Base-by-base conservation (phyloP, 2,113 vertebrate genomes). In the Thryonomys swinderianus region DNA sequence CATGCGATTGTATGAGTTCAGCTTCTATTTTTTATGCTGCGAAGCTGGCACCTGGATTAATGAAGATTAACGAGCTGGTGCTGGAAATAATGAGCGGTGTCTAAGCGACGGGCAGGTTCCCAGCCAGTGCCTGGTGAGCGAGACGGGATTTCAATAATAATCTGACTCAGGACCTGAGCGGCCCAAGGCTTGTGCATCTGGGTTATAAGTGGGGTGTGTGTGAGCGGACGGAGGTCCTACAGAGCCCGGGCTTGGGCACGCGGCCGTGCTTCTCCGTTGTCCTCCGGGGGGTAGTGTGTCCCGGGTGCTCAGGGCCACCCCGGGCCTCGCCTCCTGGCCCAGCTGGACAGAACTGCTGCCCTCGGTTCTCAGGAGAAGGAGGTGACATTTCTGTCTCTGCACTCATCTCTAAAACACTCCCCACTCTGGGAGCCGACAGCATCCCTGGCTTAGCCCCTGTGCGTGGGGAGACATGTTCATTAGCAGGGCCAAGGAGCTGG, bases 1-100 rank as follows among this genome's bases (percentile, higher is more conserved):
- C 62, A 78, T 64, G 18, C 64, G 55, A 27, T 74, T 83, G 61
- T 40, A n/a, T 73, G 84, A 21, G 9, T 32, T 59, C 76, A 66
- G n/a, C 85, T 2, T 42, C 73, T 81, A 48, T 66, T 91, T 93
- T 93, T 93, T 74, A 87, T 88, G 66, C 61, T 86, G 59, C 16
- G 45, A n/a, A 61, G 59, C 59, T 90, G 73, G 40, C 76, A 88
- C 27, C n/a, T 85, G 69, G 88, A 80, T 94, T 83, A 94, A 93
- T 84, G 81, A 95, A 96, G 85, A 96, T 93, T 91, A 89, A 97
- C 82, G 71, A 92, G 53, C 85, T 92, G 21, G 71, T 25, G 61
- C 40, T 62, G 30, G 37, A 94, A 80, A 90, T 90, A 90, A 74
- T 85, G 53, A 85, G 66, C 13, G 32, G 9, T 13, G 1, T 94